Conservation (phyloP, 64 coral and sea anemone genomes). For the Astreopora myriophthalma region DNA sequence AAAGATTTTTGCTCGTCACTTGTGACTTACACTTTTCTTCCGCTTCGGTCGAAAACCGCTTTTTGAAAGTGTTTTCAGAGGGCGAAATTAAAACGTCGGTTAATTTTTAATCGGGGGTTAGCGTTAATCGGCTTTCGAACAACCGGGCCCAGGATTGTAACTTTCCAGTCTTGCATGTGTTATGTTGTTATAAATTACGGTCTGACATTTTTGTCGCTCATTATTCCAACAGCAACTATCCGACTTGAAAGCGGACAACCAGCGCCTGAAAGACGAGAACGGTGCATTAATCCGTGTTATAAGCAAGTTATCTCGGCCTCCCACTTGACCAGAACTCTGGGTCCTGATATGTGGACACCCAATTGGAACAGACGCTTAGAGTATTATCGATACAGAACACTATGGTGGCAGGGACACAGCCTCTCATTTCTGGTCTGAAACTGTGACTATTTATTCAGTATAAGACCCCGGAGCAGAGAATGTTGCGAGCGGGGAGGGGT, state of each 20-base stretch:
- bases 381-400: neutral
- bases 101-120: no score
- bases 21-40: no score
- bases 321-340: conserved; percentile 78
- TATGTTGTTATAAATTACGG: neutral
- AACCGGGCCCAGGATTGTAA: no score
- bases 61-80: no score
- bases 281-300: conserved; percentile 99
- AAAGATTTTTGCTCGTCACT: no score
- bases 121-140: no score
- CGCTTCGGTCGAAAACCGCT: no score
- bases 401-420: neutral
- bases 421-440: conserved; percentile 35
- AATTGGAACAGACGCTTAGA: neutral
- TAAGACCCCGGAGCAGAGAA: conserved; percentile 1
- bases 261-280: conserved; percentile 95
- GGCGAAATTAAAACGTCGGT: no score
- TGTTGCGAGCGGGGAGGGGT: conserved; percentile 13
- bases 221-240: conserved; percentile 80
- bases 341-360: neutral
- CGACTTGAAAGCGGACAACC: conserved; percentile 88
- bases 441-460: conserved; percentile 42
- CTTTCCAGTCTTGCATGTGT: neutral
- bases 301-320: conserved; percentile 98
- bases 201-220: neutral